Evolutionary conservation across 2,888 invertebrate genomes (phyloP).

Genomic region (Drosophila bunnanda): DNA sequence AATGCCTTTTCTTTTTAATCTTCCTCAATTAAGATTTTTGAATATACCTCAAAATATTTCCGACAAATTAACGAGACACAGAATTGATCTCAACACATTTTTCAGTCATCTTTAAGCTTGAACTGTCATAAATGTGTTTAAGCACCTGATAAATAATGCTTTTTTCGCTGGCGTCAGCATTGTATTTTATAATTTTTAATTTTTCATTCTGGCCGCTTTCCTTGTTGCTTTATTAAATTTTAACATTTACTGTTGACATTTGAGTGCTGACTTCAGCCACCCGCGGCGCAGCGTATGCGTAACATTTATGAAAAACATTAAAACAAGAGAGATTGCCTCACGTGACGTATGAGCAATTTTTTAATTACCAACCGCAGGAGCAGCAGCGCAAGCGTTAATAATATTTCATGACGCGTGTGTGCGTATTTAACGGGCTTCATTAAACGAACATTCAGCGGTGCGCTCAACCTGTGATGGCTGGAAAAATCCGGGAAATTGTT

Average conservation of each 20-base stretch:
- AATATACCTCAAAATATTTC: neutral
- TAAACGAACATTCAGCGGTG: constrained; percentile 43
- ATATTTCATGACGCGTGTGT: constrained; percentile 43
- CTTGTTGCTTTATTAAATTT: constrained; percentile 49
- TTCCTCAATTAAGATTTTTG: neutral
- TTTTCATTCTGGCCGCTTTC: constrained; percentile 24
- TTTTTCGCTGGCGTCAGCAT: constrained; percentile 11
- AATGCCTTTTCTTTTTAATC: neutral
- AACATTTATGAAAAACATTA: constrained; percentile 56
- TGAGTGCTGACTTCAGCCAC: constrained; percentile 51
- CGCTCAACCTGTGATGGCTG: constrained; percentile 1
- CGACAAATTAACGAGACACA: constrained; percentile 8
- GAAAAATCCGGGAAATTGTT: constrained; percentile 19
- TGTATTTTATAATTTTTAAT: constrained; percentile 40
- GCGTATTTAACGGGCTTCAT: constrained; percentile 49
- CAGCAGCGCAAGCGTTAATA: constrained; percentile 39
- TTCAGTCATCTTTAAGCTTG: constrained; percentile 18
- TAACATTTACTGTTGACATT: constrained; percentile 56
- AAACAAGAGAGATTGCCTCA: constrained; percentile 43
- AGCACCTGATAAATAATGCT: constrained; percentile 28
- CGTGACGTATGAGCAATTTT: constrained; percentile 61
- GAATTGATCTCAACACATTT: constrained; percentile 8
- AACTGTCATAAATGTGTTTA: constrained; percentile 31
- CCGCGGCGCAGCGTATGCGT: constrained; percentile 48
- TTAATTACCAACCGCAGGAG: constrained; percentile 57